Percentiles rank a stretch among this genome's conserved stretches.
phyloP scores from a whole-genome alignment of 2,888 invertebrate genomes.

The Colletes collaris region DNA sequence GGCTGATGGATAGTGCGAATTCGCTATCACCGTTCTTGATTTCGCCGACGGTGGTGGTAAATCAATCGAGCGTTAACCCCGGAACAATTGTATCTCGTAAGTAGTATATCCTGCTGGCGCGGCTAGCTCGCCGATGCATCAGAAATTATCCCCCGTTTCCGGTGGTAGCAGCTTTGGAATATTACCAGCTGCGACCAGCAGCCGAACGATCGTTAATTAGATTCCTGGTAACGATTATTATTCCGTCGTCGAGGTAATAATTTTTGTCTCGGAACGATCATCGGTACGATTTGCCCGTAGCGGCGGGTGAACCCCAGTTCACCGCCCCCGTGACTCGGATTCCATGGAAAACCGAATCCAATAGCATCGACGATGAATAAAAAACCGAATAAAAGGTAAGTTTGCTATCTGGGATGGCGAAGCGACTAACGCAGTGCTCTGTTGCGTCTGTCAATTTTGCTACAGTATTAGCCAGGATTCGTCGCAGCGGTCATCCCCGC shows the following conservation, averaged over 20 bases:
- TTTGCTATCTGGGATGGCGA: no score
- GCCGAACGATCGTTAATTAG: constrained; percentile 44
- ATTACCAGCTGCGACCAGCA: constrained; percentile 35
- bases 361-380: no score
- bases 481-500: no score
- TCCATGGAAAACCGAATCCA: not conserved
- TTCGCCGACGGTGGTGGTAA: constrained; percentile 16
- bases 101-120: constrained; percentile 46
- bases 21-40: not conserved
- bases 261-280: not conserved
- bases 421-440: no score
- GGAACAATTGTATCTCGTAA: constrained; percentile 49
- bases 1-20: no score
- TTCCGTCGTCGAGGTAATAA: constrained; percentile 18
- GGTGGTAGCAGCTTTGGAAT: constrained; percentile 32
- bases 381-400: no score
- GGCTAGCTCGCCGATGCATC: constrained; percentile 35
- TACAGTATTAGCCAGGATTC: no score
- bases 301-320: no score
- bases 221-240: constrained; percentile 42
- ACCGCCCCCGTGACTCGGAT: not conserved
- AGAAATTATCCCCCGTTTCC: constrained; percentile 58
- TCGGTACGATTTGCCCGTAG: not conserved
- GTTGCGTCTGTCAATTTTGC: no score
- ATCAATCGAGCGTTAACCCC: constrained; percentile 26